Evolutionary conservation across 2,113 vertebrate species (phyloP), one percentile per base, ranked within the genome.

Genomic region (Nymphicus hollandicus): DNA sequence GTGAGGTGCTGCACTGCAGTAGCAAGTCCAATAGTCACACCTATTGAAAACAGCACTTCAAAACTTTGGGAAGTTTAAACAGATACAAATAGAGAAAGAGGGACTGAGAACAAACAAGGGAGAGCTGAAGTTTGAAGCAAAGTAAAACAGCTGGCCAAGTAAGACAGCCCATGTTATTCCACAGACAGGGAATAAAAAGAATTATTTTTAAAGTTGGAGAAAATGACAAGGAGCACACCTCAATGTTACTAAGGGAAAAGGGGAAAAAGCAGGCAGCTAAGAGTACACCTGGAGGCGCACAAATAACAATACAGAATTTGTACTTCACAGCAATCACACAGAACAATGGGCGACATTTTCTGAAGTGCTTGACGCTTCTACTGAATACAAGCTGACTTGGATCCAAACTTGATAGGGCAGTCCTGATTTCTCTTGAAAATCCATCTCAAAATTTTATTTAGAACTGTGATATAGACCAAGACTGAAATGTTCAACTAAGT

Each of bases 101-200:
- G 31, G 15, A 56, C 28, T 46, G n/a, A 81, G 65, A 85, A 56
- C 56, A 94, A 92, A 93, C 55, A 93, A 91, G 64, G 35, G 77
- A 95, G 87, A 94, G 41, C 0, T 2, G 0, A 60, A 63, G n/a
- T 55, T 69, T n/a, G 44, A 44, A 73, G 78, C 65, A 71, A 35
- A 71, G 82, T n/a, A 53, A 63, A 69, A 91, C 44, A 84, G 84
- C 39, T 78, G 73, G 94, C 83, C 86, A 95, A 84, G 61, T 44
- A 93, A 91, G 91, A 92, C 80, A 95, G 84, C 8, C 17, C 14
- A 41, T 71, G 64, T 74, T 92, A 89, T 93, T 96, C 35, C 60
- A 86, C 17, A 77, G 39, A 41, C 5, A 74, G 35, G 35, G 83
- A 92, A 88, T 55, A 87, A 78, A 81, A 81, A 61, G 15, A 70